A percentile compares a stretch with the other conserved stretches of the same genome.
These are phyloP conservation scores for Sinonovacula constricta DNA, from an alignment of 1,140 invertebrate species.

Conservation along the genomic window DNA sequence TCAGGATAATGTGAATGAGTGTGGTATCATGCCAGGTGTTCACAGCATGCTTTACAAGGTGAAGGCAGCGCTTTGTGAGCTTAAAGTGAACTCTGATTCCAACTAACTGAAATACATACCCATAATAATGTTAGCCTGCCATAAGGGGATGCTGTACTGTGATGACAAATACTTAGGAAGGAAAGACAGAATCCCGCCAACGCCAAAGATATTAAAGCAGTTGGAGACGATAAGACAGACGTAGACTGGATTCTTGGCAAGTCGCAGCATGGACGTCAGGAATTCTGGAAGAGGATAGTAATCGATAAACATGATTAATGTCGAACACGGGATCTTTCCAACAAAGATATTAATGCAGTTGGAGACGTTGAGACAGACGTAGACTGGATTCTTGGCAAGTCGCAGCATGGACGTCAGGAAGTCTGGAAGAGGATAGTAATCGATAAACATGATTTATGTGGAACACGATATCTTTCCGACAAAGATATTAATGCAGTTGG, in stretches of 20 bases:
- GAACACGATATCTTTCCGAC: conserved; percentile 50
- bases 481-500: conserved; percentile 87
- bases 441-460: no score
- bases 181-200: conserved; percentile 54
- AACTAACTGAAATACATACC: conserved; percentile 50
- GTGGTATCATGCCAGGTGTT: no score
- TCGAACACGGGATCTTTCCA: conserved; percentile 46
- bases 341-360: conserved; percentile 86
- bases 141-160: conserved; percentile 57
- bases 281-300: conserved; percentile 50
- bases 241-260: conserved; percentile 93
- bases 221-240: conserved; percentile 92
- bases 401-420: conserved; percentile 85
- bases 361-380: conserved; percentile 92
- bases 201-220: conserved; percentile 84
- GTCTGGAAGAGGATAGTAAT: conserved; percentile 45
- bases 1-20: no score
- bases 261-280: conserved; percentile 85
- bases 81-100: no score
- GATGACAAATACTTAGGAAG: conserved; percentile 59
- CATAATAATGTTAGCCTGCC: conserved; percentile 57
- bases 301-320: no score
- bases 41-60: no score
- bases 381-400: conserved; percentile 91
- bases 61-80: no score